These are phyloP conservation scores for Antennarius striatus DNA, from an alignment of 2,113 vertebrate species.

Conservation along the genomic window DNA sequence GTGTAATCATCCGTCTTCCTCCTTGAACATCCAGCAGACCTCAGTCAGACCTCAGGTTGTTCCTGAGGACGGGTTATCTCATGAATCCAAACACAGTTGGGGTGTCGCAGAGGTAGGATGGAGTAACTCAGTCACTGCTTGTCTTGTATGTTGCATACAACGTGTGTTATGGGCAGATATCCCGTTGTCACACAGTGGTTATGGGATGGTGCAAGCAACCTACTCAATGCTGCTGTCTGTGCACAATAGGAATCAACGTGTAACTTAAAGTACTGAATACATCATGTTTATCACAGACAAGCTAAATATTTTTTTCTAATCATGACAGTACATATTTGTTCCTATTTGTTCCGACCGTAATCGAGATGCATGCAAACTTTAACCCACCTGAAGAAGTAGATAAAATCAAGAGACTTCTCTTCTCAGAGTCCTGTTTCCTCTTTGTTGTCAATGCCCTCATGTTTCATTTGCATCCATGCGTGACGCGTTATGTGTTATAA, in stretches of 20 bases:
- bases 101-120: background rate
- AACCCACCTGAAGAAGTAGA: slow-evolving; percentile 35
- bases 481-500: slow-evolving; percentile 42
- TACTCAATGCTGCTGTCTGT: slow-evolving; percentile 32
- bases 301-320: slow-evolving; percentile 16
- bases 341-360: slow-evolving; percentile 12
- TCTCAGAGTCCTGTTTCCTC: slow-evolving; percentile 23
- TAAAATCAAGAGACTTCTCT: background rate
- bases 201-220: slow-evolving; percentile 31
- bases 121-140: slow-evolving; percentile 6
- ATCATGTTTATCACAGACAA: slow-evolving; percentile 29
- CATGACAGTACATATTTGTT: slow-evolving; percentile 11
- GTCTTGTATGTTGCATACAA: slow-evolving; percentile 15
- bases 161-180: slow-evolving; percentile 34
- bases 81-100: slow-evolving; percentile 7
- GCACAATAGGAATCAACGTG: slow-evolving; percentile 58
- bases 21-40: background rate
- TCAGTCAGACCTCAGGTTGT: background rate
- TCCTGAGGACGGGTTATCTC: background rate
- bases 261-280: slow-evolving; percentile 46
- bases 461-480: slow-evolving; percentile 32
- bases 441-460: slow-evolving; percentile 2
- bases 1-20: background rate
- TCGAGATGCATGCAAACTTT: slow-evolving; percentile 9
- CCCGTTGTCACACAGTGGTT: slow-evolving; percentile 43